A percentile compares a stretch with the other conserved stretches of the same genome.
Conservation (phyloP, 1,140 invertebrate genomes). For the Diabrotica undecimpunctata region DNA sequence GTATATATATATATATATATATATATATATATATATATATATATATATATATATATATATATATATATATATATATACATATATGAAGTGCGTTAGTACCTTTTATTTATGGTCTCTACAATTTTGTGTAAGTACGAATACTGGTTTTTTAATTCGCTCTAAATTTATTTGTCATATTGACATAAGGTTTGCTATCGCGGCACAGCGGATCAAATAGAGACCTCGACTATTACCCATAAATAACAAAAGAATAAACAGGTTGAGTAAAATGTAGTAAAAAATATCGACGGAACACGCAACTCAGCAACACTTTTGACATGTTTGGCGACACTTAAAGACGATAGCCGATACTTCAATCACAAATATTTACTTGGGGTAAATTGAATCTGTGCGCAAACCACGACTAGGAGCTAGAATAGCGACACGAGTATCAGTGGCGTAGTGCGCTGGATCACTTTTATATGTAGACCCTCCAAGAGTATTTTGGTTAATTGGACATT, state of each 20-base stretch:
- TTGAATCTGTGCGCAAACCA: background rate
- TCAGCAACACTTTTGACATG: background rate
- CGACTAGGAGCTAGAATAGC: background rate
- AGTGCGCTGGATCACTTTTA: background rate
- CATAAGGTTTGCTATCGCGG: no score
- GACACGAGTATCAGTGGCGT: background rate
- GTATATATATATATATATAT: no score
- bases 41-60: no score
- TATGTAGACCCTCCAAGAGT: background rate
- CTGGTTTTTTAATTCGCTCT: no score
- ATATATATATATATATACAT: no score
- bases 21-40: no score
- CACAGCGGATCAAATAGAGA: no score
- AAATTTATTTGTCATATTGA: no score
- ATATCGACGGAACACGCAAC: background rate
- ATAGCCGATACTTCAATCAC: background rate
- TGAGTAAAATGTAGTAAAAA: background rate
- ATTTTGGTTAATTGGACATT: background rate
- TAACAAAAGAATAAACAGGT: background rate
- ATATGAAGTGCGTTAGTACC: no score
- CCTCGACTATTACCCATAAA: background rate
- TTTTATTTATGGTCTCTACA: no score
- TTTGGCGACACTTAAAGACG: background rate
- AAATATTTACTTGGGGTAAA: conserved; percentile 1
- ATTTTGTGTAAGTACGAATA: no score